A percentile compares a stretch with the other conserved stretches of the same genome.
Evolutionary conservation across 2,113 vertebrate genomes (phyloP).

Genomic region (Motacilla alba): DNA sequence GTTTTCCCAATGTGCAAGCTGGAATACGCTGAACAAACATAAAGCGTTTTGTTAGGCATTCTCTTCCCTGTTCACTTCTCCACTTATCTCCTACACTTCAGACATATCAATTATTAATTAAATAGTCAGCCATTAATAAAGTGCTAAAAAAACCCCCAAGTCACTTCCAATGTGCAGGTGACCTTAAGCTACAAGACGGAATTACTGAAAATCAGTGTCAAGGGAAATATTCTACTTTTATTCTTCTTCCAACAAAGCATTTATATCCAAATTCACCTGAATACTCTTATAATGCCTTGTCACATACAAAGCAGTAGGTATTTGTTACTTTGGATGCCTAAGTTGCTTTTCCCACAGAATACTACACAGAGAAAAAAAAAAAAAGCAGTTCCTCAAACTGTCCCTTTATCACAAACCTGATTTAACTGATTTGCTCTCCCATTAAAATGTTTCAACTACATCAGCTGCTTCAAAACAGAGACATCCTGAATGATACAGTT

Average conservation of each 20-base stretch:
- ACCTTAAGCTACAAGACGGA: background rate
- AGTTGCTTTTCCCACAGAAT: background rate
- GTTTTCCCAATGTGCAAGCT: background rate
- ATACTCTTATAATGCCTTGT: background rate
- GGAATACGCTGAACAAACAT: slow-evolving; percentile 14
- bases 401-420: background rate
- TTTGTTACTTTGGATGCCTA: background rate
- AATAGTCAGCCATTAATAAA: background rate
- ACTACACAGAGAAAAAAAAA: background rate
- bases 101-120: slow-evolving; percentile 27
- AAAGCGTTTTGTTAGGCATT: background rate
- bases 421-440: background rate
- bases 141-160: background rate
- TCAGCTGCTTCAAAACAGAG: background rate
- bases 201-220: background rate
- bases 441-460: background rate
- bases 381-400: background rate
- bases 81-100: background rate
- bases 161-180: background rate
- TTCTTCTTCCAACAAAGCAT: background rate
- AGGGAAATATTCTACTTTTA: background rate
- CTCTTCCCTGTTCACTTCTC: background rate
- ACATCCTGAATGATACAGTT: background rate
- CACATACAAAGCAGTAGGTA: background rate
- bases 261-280: background rate